A percentile compares a stretch with the other conserved stretches of the same genome.
Evolutionary conservation across 2,113 vertebrate species (phyloP).

Genomic region (Leucoraja erinaceus): DNA sequence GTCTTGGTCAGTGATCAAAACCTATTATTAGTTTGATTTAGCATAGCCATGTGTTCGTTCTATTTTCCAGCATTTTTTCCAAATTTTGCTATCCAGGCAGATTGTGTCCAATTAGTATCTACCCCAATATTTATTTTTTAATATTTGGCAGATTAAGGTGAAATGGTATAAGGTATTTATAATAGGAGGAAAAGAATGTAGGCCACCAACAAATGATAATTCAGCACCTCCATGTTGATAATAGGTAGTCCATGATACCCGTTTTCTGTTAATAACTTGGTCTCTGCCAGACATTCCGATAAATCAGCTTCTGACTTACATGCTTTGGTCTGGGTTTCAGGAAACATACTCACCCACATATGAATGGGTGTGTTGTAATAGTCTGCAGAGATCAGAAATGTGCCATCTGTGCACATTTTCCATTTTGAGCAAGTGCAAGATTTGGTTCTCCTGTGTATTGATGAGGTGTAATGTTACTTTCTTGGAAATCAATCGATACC

Average conservation of each 20-base stretch:
- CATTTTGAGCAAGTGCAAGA: neutral
- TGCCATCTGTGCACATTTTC: neutral
- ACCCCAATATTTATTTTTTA: constrained; percentile 13
- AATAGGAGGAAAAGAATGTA: neutral
- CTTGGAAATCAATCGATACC: neutral
- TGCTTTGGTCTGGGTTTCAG: constrained; percentile 16
- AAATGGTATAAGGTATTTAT: constrained; percentile 14
- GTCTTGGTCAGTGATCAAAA: constrained; percentile 15
- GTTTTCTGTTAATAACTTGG: neutral
- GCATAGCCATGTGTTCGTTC: neutral
- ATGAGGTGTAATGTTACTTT: neutral
- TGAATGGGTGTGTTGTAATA: neutral
- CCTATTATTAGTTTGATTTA: constrained; percentile 18
- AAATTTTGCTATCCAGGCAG: constrained; percentile 1
- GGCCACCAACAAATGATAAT: neutral
- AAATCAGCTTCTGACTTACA: neutral
- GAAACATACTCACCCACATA: neutral
- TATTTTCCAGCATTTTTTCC: neutral
- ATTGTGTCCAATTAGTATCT: constrained; percentile 2
- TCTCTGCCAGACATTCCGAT: neutral
- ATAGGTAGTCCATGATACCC: neutral
- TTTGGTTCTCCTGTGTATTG: neutral
- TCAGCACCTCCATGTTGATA: neutral
- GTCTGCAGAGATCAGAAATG: neutral
- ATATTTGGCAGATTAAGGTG: constrained; percentile 1